phyloP scores from a whole-genome alignment of 2,888 invertebrate species.

The Mesoligia furuncula region DNA sequence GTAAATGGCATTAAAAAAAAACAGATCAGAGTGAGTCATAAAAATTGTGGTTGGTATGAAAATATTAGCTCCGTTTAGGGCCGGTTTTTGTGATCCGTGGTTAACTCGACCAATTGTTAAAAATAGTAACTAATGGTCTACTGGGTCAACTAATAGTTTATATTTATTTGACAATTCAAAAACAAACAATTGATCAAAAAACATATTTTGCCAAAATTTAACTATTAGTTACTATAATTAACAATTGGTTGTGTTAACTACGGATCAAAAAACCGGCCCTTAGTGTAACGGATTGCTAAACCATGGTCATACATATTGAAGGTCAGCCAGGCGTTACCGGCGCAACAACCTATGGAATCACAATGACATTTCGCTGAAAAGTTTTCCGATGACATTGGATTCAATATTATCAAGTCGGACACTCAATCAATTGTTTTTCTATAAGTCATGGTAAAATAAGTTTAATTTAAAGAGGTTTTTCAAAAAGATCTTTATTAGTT shows the following conservation, averaged over 20 bases:
- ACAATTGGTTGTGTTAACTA: no score
- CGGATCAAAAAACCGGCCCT: no score
- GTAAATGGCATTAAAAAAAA: conserved; percentile 25
- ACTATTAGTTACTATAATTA: no score
- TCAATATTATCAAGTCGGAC: background rate
- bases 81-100: no score
- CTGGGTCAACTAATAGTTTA: no score
- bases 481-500: background rate
- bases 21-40: conserved; percentile 44
- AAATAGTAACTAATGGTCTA: no score
- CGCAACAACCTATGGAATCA: conserved; percentile 44
- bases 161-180: no score
- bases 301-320: conserved; percentile 13
- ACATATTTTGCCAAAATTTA: no score
- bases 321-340: conserved; percentile 36
- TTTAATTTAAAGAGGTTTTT: background rate
- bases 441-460: background rate
- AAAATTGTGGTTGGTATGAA: conserved; percentile 17
- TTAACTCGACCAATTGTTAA: no score
- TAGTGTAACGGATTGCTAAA: conserved; percentile 45
- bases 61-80: conserved; percentile 36
- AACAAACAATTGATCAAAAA: no score
- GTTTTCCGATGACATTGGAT: no score
- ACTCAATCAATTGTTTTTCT: background rate
- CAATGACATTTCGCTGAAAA: no score